Base-by-base conservation (phyloP, 2,888 invertebrate genomes). In the Heteromyza rotundicornis region DNA sequence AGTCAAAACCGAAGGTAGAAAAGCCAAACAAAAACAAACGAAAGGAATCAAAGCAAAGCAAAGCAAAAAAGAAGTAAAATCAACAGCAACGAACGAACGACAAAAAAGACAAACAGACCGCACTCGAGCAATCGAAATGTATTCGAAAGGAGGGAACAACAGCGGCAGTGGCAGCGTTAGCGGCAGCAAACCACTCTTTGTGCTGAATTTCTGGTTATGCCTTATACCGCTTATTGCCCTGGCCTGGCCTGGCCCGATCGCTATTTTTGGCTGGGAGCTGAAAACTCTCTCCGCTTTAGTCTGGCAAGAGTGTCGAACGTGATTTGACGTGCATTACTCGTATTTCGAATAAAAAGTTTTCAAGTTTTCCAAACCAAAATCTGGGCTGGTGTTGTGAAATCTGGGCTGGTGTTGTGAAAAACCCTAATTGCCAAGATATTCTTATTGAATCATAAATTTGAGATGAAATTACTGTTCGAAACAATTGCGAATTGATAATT, bases 221-320 rank as follows among this genome's bases (percentile, higher is more conserved):
- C 14, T 7, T 40, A 40, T 27, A 40, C 40, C 10, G 27, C 27
- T 27, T 51, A 17, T n/a, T n/a, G n/a, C n/a, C n/a, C n/a, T n/a
- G n/a, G n/a, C n/a, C n/a, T n/a, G n/a, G n/a, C n/a, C 40, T 55
- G 40, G 55, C 24, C 40, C 22, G 55, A 50, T 60, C 50, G 57
- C 60, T 51, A 49, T 57, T 57, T 57, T 60, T 50, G 57, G 60
- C 54, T 35, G 40, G 63, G 66, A 63, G 66, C 66, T 35, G 40
- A 64, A 67, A 63, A 67, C 66, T 69, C 69, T 69, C 69, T 68
- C 66, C 65, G n/a, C n/a, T 66, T 68, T 60, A 68, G 68, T 68
- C 65, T 65, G 64, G 64, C 65, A 66, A 66, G 62, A 65, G 66
- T 69, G 63, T 54, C 64, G 68, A 67, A 59, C 64, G 67, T 65